These are phyloP conservation scores for Mythimna loreyi DNA, from an alignment of 2,888 invertebrate genomes.

Conservation along the genomic window DNA sequence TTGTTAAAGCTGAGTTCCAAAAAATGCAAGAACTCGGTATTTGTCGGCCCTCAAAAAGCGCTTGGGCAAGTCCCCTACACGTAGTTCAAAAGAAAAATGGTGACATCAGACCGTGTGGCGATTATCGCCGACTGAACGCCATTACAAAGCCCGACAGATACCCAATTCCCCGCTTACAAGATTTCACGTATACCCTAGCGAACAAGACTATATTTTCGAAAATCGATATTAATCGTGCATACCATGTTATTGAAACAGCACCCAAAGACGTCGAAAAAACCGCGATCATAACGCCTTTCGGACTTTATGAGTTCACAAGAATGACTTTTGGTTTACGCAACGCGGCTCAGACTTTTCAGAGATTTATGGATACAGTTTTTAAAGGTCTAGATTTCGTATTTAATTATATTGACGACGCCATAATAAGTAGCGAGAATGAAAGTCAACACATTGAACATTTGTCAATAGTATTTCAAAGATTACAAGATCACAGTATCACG, in stretches of 20 bases:
- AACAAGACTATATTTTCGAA: not conserved
- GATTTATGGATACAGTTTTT: too few relatives aligned
- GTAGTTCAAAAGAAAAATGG: conserved; percentile 1
- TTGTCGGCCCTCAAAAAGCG: conserved; percentile 1
- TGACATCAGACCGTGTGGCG: conserved; percentile 8
- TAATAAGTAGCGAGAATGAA: not conserved
- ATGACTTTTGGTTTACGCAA: too few relatives aligned
- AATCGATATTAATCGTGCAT: not conserved
- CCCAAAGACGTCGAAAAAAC: not conserved
- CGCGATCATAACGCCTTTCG: not conserved
- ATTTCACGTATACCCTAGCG: not conserved
- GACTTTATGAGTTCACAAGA: not conserved
- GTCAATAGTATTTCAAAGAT: not conserved
- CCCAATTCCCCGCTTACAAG: conserved; percentile 10
- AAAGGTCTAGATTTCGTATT: too few relatives aligned
- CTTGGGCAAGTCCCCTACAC: conserved; percentile 4
- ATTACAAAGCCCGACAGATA: conserved; percentile 5
- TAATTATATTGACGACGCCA: too few relatives aligned
- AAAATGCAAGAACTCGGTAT: not conserved
- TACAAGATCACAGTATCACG: not conserved
- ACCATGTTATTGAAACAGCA: conserved; percentile 1
- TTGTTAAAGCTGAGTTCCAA: not conserved
- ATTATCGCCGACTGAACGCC: conserved; percentile 1
- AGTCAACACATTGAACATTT: not conserved
- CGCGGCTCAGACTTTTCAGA: too few relatives aligned